Base-by-base conservation (phyloP, 2,888 invertebrate genomes). In the Drosophila aldrichi region DNA sequence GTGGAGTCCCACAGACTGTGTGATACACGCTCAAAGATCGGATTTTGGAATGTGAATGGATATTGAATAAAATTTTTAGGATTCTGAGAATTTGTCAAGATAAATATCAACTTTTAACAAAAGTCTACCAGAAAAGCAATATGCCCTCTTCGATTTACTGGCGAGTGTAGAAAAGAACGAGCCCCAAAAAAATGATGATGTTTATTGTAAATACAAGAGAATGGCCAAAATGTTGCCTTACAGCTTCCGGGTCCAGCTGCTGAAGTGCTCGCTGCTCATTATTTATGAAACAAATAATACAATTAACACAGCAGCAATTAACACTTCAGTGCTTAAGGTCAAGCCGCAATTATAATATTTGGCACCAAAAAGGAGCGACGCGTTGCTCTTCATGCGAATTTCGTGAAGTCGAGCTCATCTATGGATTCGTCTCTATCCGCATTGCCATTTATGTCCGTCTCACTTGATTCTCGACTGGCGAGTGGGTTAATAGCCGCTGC, bases 401-500 rank as follows among this genome's bases (percentile, higher is more conserved):
- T 56, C 49, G 52, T 43, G 52, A 66, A 52, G 55, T 80, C 49
- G 51, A 67, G 56, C 54, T 64, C 51, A 64, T 64, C 79, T 36
- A 46, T 18, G 55, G 68, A 71, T 67, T 10, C 61, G 49, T 64
- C 61, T 64, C 69, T 57, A 77, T 79, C 69, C 70, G 59, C 55
- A 62, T 55, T 62, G 60, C 80, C 81, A 67, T 77, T 66, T 80
- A 66, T 66, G 77, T 63, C 64, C 46, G 64, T 59, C 59, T 46
- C 59, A 46, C 56, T 73, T 54, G 75, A 60, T 48, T 54, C 41
- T 61, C 63, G 65, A 20, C 52, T 56, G 55, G n/a, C 63, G 67
- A 72, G 83, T 84, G 83, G 87, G 88, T 76, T 74, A 88, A 85
- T 34, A 79, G 69, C 67, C 74, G 70, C 69, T 86, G 83, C 88